phyloP scores from a whole-genome alignment of 2,797 vertebrate genomes.

The Hafferia zeledoni region DNA sequence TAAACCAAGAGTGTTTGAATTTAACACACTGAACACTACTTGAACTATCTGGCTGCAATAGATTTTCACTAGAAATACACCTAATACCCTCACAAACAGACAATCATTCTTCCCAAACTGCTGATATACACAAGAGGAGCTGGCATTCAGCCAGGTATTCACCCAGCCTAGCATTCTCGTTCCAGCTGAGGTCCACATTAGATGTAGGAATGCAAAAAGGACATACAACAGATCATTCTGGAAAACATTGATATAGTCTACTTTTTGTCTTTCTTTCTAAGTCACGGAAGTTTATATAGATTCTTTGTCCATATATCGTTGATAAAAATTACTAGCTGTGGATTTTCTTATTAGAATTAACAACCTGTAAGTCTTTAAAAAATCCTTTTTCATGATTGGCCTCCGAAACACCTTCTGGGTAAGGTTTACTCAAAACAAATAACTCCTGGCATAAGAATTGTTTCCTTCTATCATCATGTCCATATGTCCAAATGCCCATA shows the following conservation, averaged over 20 bases:
- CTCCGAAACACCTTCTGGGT: not conserved
- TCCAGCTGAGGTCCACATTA: not conserved
- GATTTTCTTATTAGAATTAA: not conserved
- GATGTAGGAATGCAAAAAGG: not conserved
- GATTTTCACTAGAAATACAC: not conserved
- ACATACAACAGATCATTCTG: not conserved
- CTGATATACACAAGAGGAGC: not conserved
- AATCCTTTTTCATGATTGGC: not conserved
- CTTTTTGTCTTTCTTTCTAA: not conserved
- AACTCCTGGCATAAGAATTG: not conserved
- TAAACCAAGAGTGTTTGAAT: not conserved
- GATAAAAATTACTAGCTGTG: not conserved
- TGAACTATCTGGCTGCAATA: not conserved
- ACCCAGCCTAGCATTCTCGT: not conserved
- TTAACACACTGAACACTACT: not conserved
- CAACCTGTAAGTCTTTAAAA: not conserved
- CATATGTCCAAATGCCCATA: not conserved
- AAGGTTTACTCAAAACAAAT: not conserved
- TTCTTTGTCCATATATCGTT: rapidly evolving
- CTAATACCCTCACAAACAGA: not conserved
- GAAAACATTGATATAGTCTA: not conserved
- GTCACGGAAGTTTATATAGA: not conserved
- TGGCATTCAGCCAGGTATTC: not conserved
- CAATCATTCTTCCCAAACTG: not conserved
- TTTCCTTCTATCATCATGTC: not conserved